These are phyloP conservation scores for Sphenopsis melanotis DNA, from an alignment of 2,797 vertebrate species.

Conservation along the genomic window DNA sequence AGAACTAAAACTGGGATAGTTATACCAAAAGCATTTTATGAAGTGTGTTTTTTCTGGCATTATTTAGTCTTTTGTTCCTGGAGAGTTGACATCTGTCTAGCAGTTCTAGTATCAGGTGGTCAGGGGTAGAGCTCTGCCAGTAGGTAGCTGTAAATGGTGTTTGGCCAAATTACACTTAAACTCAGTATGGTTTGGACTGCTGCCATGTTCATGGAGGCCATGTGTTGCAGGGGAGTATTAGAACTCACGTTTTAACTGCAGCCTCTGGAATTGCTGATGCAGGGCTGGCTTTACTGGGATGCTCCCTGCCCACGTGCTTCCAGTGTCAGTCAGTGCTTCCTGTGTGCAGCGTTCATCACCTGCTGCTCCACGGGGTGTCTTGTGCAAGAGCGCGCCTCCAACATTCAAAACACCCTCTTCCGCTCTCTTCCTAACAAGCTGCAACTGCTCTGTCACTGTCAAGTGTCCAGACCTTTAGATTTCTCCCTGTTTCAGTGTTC, in stretches of 20 bases:
- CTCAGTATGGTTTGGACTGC: neutral
- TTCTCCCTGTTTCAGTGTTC: neutral
- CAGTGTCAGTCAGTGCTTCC: neutral
- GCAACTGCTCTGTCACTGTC: neutral
- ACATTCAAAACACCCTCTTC: neutral
- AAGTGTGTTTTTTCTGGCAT: accelerated
- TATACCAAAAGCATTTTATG: neutral
- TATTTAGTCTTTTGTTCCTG: neutral
- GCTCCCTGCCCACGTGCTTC: neutral
- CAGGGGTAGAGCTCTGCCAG: neutral
- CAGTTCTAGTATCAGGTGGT: neutral
- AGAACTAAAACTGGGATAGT: neutral
- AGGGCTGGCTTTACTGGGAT: neutral
- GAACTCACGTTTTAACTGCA: neutral
- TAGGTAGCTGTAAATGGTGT: neutral
- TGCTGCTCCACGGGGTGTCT: neutral
- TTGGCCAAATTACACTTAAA: neutral
- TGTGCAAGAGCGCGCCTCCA: neutral
- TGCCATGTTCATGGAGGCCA: neutral
- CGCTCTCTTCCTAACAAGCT: neutral
- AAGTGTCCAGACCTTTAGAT: neutral
- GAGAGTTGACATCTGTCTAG: neutral
- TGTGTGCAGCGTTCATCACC: neutral
- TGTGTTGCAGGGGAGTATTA: neutral
- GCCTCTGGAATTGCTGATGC: neutral